Percentiles rank a stretch among this genome's conserved stretches.
phyloP scores from a whole-genome alignment of 2,888 invertebrate species.

The Sphaeridia pumilis region DNA sequence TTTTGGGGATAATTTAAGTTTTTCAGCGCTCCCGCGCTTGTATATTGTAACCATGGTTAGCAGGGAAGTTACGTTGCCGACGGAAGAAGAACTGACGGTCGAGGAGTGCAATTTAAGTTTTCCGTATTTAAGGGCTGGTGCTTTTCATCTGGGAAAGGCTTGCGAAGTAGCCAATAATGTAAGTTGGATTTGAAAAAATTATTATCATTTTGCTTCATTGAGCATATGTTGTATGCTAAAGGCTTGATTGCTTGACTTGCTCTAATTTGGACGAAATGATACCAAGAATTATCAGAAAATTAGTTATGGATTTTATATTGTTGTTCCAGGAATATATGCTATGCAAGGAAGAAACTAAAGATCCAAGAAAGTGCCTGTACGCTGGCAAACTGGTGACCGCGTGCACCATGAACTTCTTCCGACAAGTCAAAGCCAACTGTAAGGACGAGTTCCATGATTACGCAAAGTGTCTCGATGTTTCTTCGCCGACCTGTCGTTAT shows the following conservation, averaged over 20 bases:
- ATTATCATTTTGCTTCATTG: no score
- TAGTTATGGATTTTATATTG: no score
- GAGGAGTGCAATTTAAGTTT: slow-evolving; percentile 74
- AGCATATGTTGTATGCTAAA: no score
- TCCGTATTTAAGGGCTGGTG: slow-evolving; percentile 70
- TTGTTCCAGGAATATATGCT: slow-evolving; percentile 76
- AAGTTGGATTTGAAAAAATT: no score
- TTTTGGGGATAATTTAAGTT: no score
- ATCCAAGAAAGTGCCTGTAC: slow-evolving; percentile 72
- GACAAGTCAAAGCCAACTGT: slow-evolving; percentile 70
- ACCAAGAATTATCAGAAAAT: no score
- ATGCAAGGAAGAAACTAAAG: slow-evolving; percentile 65
- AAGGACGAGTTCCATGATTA: slow-evolving; percentile 72
- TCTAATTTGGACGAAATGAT: no score
- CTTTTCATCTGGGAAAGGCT: slow-evolving; percentile 84
- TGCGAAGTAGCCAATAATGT: slow-evolving; percentile 91
- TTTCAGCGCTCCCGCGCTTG: no score
- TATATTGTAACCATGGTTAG: no score
- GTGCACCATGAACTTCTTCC: slow-evolving; percentile 80
- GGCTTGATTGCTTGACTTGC: no score
- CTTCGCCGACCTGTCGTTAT: slow-evolving; percentile 55
- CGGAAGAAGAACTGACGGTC: slow-evolving; percentile 76
- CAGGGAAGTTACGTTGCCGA: slow-evolving; percentile 58
- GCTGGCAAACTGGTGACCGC: slow-evolving; percentile 85
- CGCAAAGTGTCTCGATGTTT: slow-evolving; percentile 72